Evolutionary conservation across 1,140 invertebrate genomes (phyloP).

Genomic region (Drosophila kanapiae): DNA sequence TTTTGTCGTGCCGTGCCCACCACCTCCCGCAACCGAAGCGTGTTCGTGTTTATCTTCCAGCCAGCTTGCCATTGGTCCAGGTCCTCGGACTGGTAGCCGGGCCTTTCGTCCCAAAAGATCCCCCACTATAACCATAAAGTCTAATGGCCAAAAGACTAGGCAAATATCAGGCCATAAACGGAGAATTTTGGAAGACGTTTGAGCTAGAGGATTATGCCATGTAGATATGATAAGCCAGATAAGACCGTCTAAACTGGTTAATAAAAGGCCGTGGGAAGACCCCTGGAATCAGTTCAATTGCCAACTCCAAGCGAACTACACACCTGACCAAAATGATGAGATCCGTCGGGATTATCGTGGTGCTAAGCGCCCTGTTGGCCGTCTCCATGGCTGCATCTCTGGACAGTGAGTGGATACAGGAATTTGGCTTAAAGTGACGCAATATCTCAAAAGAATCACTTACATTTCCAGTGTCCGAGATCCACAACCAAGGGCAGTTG

Average conservation of each 20-base stretch:
- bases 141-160: slow-evolving; percentile 8
- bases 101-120: background rate
- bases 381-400: slow-evolving; percentile 17
- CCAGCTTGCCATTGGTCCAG: slow-evolving; percentile 21
- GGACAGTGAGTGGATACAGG: slow-evolving; percentile 32
- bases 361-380: slow-evolving; percentile 26
- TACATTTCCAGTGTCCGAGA: slow-evolving; percentile 25
- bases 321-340: slow-evolving; percentile 19
- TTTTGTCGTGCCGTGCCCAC: slow-evolving; percentile 9
- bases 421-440: accelerated
- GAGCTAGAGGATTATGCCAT: slow-evolving; percentile 25
- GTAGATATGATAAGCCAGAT: slow-evolving; percentile 25
- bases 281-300: slow-evolving; percentile 3
- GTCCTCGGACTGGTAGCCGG: slow-evolving; percentile 16
- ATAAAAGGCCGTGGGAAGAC: slow-evolving; percentile 23
- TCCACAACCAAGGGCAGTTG: slow-evolving; percentile 41
- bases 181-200: slow-evolving; percentile 13
- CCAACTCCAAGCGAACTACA: background rate
- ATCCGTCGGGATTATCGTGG: background rate
- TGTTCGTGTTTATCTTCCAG: background rate
- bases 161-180: slow-evolving; percentile 17
- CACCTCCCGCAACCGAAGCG: background rate
- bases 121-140: slow-evolving; percentile 29
- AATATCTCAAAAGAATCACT: too few species aligned
- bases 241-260: slow-evolving; percentile 3